Percentiles rank a stretch among this genome's conserved stretches.
Conservation (phyloP, 2,888 invertebrate species). For the Hyalella azteca region DNA sequence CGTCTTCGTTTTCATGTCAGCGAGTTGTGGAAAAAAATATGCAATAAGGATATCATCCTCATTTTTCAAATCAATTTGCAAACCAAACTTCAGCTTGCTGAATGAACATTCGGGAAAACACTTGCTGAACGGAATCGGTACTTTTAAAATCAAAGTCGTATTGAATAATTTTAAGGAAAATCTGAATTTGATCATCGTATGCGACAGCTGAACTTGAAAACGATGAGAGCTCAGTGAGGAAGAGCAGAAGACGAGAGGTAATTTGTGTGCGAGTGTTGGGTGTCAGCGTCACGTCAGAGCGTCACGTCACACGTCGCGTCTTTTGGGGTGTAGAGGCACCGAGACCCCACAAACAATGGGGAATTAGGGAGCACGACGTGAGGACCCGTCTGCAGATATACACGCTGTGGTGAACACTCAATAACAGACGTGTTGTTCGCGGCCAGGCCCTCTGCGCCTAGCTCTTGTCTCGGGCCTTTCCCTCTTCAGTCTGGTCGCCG, state of each 20-base stretch:
- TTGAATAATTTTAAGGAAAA: too few relatives aligned
- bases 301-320: constrained; percentile 30
- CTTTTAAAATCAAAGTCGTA: too few relatives aligned
- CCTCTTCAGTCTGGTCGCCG: neutral
- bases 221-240: constrained; percentile 3
- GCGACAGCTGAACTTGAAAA: neutral
- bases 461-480: neutral
- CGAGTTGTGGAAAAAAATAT: too few relatives aligned
- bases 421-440: constrained; percentile 14
- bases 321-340: constrained; percentile 11
- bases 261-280: constrained; percentile 22
- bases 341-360: constrained; percentile 30
- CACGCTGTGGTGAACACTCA: constrained; percentile 30
- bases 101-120: too few relatives aligned
- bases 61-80: too few relatives aligned
- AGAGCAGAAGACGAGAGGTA: neutral
- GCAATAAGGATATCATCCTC: too few relatives aligned
- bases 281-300: constrained; percentile 29
- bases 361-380: constrained; percentile 29
- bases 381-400: constrained; percentile 25
- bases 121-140: too few relatives aligned
- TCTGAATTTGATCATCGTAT: too few relatives aligned
- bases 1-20: too few relatives aligned
- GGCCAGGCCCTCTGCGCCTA: neutral
- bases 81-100: too few relatives aligned